Conservation (phyloP, 2,888 invertebrate genomes). For the Eilema griseolum region DNA sequence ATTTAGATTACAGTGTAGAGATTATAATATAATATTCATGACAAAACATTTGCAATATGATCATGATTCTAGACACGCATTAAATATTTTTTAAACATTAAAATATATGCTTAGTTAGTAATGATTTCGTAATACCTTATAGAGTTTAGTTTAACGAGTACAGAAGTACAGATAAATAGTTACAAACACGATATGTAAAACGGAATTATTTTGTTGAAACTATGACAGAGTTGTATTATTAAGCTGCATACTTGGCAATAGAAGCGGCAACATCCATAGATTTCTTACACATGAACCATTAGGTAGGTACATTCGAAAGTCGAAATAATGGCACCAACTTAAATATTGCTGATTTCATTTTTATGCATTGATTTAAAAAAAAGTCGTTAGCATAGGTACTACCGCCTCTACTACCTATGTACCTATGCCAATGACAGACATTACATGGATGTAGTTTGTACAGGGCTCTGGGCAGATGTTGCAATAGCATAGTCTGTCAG, state of each 20-base stretch:
- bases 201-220: conserved; percentile 3
- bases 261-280: background rate
- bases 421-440: too few relatives aligned
- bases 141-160: background rate
- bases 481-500: background rate
- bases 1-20: conserved; percentile 8
- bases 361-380: too few relatives aligned
- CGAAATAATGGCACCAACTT: background rate
- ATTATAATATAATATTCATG: conserved; percentile 21
- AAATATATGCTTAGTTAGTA: background rate
- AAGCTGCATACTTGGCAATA: background rate
- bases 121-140: background rate
- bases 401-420: too few relatives aligned
- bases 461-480: background rate
- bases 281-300: background rate
- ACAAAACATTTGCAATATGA: conserved; percentile 16
- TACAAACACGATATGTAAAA: conserved; percentile 16
- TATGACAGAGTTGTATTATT: background rate
- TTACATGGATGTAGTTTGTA: too few relatives aligned
- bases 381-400: too few relatives aligned
- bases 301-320: too few relatives aligned
- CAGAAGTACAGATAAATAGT: conserved; percentile 6
- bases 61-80: background rate
- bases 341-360: background rate
- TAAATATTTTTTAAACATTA: background rate